Conservation (phyloP, 2,113 vertebrate species). For the Hippocampus comes region DNA sequence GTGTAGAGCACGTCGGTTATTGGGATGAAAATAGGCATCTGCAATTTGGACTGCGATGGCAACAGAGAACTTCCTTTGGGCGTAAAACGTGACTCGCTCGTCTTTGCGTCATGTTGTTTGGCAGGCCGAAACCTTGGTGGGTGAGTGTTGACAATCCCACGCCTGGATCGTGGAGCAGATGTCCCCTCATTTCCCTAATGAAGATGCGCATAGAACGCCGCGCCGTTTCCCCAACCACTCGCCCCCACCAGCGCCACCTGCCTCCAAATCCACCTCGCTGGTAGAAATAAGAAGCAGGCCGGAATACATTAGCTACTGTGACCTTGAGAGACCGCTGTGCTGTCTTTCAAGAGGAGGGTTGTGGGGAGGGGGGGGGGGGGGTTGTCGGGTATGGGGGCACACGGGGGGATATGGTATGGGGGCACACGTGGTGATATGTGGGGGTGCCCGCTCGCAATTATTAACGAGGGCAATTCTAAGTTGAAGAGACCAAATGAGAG, state of each 20-base stretch:
- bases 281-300: constrained; percentile 59
- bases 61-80: neutral
- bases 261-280: constrained; percentile 2
- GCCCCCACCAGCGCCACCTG: neutral
- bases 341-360: constrained; percentile 38
- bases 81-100: neutral
- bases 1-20: neutral
- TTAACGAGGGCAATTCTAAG: constrained; percentile 42
- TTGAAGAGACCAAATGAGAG: constrained; percentile 21
- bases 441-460: constrained; percentile 25
- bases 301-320: constrained; percentile 50
- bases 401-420: constrained; percentile 14
- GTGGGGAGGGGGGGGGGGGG: neutral
- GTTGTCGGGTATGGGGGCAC: neutral
- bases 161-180: constrained; percentile 22
- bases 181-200: constrained; percentile 42
- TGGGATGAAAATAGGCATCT: no score
- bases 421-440: constrained; percentile 22
- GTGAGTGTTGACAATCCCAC: constrained; percentile 19
- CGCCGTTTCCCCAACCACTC: constrained; percentile 30
- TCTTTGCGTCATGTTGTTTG: neutral
- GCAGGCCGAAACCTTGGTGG: constrained; percentile 11
- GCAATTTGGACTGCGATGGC: no score
- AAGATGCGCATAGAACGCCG: constrained; percentile 25
- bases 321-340: constrained; percentile 54